Conservation (phyloP, 2,888 invertebrate species). For the Drosophila colorata region DNA sequence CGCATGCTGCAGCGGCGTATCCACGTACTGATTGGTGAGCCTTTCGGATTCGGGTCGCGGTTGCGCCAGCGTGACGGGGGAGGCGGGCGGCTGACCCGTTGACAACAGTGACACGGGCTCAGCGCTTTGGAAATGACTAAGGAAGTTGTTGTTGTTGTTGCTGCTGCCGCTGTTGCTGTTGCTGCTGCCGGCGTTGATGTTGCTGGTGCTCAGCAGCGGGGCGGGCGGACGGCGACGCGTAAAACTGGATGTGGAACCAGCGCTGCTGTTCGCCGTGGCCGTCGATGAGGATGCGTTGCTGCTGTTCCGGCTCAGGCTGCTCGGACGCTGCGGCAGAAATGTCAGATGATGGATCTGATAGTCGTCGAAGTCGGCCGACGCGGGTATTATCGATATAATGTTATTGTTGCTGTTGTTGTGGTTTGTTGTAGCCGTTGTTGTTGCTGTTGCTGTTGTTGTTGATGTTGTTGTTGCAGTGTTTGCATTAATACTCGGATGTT, state of each 20-base stretch:
- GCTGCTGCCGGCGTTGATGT: slow-evolving; percentile 59
- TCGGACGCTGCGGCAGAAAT: slow-evolving; percentile 79
- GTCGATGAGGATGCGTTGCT: slow-evolving; percentile 81
- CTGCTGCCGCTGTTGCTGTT: slow-evolving; percentile 8
- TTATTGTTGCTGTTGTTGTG: slow-evolving; percentile 56
- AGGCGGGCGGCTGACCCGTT: slow-evolving; percentile 81
- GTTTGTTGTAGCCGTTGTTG: slow-evolving; percentile 34
- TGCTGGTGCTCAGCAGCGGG: slow-evolving; percentile 60
- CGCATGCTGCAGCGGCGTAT: slow-evolving; percentile 89
- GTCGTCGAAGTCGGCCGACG: slow-evolving; percentile 76
- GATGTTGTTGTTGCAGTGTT: slow-evolving; percentile 50
- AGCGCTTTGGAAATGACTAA: slow-evolving; percentile 85
- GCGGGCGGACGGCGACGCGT: slow-evolving; percentile 83
- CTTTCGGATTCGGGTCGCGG: slow-evolving; percentile 95
- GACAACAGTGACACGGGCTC: slow-evolving; percentile 76
- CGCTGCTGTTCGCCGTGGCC: slow-evolving; percentile 74
- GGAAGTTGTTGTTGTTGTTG: slow-evolving; percentile 73
- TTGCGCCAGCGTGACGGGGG: slow-evolving; percentile 87
- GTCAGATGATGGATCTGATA: slow-evolving; percentile 83
- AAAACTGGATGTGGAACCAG: slow-evolving; percentile 83
- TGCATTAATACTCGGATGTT: slow-evolving; percentile 68
- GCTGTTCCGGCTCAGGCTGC: slow-evolving; percentile 82
- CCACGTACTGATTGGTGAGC: slow-evolving; percentile 96
- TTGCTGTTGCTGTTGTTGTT: slow-evolving; percentile 28
- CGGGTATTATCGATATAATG: slow-evolving; percentile 69